Conservation (phyloP, 2,888 invertebrate species). For the Fragum whitleyi region DNA sequence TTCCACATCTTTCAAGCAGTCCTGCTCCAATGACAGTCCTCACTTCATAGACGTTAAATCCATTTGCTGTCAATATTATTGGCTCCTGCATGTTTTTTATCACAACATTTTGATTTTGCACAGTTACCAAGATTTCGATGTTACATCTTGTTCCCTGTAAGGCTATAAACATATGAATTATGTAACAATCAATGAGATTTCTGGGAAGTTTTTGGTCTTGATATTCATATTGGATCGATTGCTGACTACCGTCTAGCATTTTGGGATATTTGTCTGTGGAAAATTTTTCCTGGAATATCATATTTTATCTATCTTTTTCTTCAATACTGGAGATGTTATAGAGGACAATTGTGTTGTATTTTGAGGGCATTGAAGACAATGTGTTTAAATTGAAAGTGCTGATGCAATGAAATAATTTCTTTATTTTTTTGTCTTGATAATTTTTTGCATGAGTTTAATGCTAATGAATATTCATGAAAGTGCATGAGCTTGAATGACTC, state of each 20-base stretch:
- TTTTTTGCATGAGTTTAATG: not conserved
- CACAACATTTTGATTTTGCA: not conserved
- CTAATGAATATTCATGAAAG: constrained; percentile 14
- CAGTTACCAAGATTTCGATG: not conserved
- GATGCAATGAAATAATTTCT: not conserved
- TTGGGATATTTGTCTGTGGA: constrained; percentile 8
- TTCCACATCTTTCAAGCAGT: too few relatives aligned
- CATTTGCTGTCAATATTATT: not conserved
- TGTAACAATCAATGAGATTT: constrained; percentile 33
- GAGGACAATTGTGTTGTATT: too few relatives aligned
- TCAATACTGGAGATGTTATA: not conserved
- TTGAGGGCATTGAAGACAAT: too few relatives aligned
- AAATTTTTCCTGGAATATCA: constrained; percentile 13
- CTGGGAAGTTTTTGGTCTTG: constrained; percentile 34
- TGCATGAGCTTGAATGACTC: constrained; percentile 12
- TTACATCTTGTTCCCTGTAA: not conserved
- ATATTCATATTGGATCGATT: constrained; percentile 45
- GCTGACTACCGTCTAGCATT: constrained; percentile 3
- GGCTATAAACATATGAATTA: not conserved
- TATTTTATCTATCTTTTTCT: not conserved
- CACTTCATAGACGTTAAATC: too few relatives aligned
- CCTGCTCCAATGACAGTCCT: too few relatives aligned
- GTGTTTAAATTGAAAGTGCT: too few relatives aligned
- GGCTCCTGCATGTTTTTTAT: not conserved
- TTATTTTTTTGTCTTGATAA: not conserved